phyloP scores from a whole-genome alignment of 2,113 vertebrate species.

The Peromyscus maniculatus region DNA sequence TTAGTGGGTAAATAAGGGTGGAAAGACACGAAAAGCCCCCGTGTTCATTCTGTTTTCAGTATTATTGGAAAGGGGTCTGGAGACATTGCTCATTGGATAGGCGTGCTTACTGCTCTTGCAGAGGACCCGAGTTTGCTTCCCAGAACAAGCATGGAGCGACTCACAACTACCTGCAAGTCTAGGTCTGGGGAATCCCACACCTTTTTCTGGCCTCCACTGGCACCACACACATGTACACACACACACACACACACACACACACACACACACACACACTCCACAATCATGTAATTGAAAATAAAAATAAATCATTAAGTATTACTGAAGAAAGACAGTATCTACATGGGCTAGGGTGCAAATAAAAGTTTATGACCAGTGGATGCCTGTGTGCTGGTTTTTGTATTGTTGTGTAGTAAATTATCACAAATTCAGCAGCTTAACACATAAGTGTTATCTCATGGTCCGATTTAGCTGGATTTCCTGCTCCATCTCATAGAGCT shows the following conservation, averaged over 20 bases:
- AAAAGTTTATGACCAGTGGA: neutral
- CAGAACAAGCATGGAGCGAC: neutral
- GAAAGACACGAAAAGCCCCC: neutral
- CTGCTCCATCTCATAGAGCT: slow-evolving; percentile 27
- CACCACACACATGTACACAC: neutral
- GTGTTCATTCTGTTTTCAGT: slow-evolving; percentile 46
- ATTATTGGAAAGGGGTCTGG: neutral
- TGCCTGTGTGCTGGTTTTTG: neutral
- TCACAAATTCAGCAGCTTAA: slow-evolving; percentile 13
- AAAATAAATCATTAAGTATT: slow-evolving; percentile 10
- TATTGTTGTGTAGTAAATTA: slow-evolving; percentile 30
- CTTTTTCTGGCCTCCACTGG: neutral
- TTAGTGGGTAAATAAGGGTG: neutral
- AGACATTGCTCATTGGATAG: neutral
- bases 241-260: neutral
- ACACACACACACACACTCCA: neutral
- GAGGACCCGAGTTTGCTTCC: neutral
- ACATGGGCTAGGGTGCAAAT: neutral
- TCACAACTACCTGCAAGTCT: neutral
- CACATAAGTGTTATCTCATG: slow-evolving; percentile 1
- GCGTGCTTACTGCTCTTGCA: neutral
- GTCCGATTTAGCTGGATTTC: slow-evolving; percentile 5
- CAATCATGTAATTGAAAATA: neutral
- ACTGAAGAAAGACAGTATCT: neutral
- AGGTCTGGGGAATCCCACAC: neutral